A percentile compares a stretch with the other conserved stretches of the same genome.
These are phyloP conservation scores for Paramuricea clavata DNA, from an alignment of 92 coral and sea anemone genomes.

Conservation along the genomic window DNA sequence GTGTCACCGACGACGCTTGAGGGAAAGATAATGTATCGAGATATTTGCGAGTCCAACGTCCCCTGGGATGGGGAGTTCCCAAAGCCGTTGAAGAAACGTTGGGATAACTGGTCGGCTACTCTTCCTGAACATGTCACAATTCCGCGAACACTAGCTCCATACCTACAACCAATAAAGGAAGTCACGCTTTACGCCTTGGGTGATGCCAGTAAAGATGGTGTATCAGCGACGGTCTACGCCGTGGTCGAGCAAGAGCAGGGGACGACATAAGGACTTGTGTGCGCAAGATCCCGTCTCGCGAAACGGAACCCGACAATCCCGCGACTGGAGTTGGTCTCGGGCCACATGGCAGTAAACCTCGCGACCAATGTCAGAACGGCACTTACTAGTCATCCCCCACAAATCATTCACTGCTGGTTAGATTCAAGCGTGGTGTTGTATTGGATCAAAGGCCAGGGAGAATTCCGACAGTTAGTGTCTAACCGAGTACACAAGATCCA, in stretches of 20 bases:
- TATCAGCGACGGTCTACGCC: slow-evolving; percentile 37
- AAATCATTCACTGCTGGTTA: slow-evolving; percentile 30
- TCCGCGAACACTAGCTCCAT: neutral
- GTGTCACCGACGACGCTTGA: slow-evolving; percentile 49
- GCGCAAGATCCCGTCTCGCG: neutral
- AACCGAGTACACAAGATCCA: slow-evolving; percentile 41
- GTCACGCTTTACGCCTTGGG: neutral
- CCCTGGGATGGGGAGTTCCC: slow-evolving; percentile 45
- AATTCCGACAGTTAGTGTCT: slow-evolving; percentile 43
- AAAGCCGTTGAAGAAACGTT: slow-evolving; percentile 24
- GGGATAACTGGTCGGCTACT: slow-evolving; percentile 27
- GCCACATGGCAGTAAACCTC: slow-evolving; percentile 52
- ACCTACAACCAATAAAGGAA: neutral
- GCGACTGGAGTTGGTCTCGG: slow-evolving; percentile 49
- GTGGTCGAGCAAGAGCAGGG: neutral
- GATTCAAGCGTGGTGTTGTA: slow-evolving; percentile 41
- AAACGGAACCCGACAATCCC: slow-evolving; percentile 40
- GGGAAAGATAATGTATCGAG: slow-evolving; percentile 45
- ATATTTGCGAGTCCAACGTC: slow-evolving; percentile 11
- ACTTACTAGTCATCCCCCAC: neutral
- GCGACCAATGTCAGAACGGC: slow-evolving; percentile 41
- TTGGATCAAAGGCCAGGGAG: slow-evolving; percentile 53
- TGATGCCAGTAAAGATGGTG: slow-evolving; percentile 11
- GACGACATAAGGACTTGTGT: neutral
- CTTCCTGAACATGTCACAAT: slow-evolving; percentile 42